Conservation (phyloP, 2,113 vertebrate species). For the Platysternon megacephalum region DNA sequence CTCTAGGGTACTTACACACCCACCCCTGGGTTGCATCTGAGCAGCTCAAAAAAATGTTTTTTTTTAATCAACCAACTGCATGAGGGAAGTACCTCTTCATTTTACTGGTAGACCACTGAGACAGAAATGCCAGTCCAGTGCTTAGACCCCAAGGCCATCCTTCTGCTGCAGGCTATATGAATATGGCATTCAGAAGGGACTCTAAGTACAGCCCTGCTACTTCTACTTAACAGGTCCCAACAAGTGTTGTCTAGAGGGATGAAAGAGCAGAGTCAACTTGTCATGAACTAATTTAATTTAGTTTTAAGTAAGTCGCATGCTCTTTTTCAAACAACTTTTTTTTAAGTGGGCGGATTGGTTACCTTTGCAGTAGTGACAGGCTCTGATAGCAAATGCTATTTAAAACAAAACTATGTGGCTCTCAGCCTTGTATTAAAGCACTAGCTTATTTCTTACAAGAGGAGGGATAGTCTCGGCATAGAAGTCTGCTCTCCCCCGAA, state of each 20-base stretch:
- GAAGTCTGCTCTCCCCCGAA: conserved; percentile 5
- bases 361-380: not conserved
- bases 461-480: not conserved
- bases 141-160: not conserved
- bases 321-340: not conserved
- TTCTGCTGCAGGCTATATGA: too few relatives aligned
- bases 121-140: not conserved
- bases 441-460: not conserved
- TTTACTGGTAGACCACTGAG: not conserved
- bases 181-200: too few relatives aligned
- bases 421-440: not conserved
- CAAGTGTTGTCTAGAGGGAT: not conserved
- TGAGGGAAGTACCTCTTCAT: not conserved
- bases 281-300: not conserved
- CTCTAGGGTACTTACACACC: not conserved
- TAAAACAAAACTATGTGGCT: too few relatives aligned
- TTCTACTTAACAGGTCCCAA: not conserved
- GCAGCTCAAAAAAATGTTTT: not conserved
- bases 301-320: not conserved
- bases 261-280: not conserved
- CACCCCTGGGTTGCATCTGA: not conserved
- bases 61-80: not conserved
- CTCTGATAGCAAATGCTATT: too few relatives aligned
- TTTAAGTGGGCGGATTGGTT: not conserved
- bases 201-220: not conserved